Evolutionary conservation across 2,113 vertebrate species (phyloP).

Genomic region (Percopsis transmontana): DNA sequence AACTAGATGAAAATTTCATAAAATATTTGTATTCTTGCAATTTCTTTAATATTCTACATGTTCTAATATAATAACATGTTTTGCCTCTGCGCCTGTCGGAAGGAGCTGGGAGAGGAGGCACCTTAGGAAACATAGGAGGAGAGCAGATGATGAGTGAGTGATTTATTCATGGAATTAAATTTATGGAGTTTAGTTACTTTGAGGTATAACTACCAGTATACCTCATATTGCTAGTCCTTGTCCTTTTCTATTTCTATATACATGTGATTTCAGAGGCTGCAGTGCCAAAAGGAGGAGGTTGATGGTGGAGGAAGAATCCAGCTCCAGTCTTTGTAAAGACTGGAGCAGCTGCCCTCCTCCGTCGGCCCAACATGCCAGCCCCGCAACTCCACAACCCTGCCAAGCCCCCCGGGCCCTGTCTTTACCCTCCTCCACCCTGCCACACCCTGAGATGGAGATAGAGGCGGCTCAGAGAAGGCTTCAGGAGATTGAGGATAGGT

Average conservation of each 20-base stretch:
- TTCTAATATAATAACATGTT: not conserved
- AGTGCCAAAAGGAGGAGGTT: conserved; percentile 75
- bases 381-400: conserved; percentile 29
- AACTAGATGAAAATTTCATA: too few species aligned
- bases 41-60: not conserved
- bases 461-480: conserved; percentile 78
- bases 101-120: conserved; percentile 77
- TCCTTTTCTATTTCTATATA: not conserved
- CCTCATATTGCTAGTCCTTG: not conserved
- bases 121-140: conserved; percentile 76
- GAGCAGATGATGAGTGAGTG: conserved; percentile 76
- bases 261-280: conserved; percentile 61
- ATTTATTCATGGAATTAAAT: not conserved
- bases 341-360: conserved; percentile 49
- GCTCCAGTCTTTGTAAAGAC: conserved; percentile 2
- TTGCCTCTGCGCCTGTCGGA: conserved; percentile 5
- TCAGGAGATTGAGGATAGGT: conserved; percentile 81
- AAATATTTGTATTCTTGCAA: too few species aligned
- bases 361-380: conserved; percentile 26
- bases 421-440: conserved; percentile 5
- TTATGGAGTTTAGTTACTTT: not conserved
- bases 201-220: too few species aligned
- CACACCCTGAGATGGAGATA: conserved; percentile 72
- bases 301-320: conserved; percentile 53
- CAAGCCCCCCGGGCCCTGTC: conserved; percentile 12